Conservation (phyloP, 2,113 vertebrate genomes). For the Pluvianellus socialis region DNA sequence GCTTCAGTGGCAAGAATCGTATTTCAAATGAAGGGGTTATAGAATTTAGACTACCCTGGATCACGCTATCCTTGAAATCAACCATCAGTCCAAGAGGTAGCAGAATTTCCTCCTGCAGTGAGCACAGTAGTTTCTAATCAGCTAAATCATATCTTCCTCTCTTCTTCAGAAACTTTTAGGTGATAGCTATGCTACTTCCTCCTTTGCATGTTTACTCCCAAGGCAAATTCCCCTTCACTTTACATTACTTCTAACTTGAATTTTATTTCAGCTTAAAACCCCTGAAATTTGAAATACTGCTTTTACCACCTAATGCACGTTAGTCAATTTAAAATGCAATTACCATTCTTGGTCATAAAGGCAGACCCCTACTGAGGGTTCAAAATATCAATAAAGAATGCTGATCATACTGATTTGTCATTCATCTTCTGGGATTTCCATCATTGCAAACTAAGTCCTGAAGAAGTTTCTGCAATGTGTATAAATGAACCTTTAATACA, state of each 20-base stretch:
- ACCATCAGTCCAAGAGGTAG: neutral
- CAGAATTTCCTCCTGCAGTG: neutral
- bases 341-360: neutral
- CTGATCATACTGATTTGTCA: neutral
- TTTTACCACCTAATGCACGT: neutral
- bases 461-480: neutral
- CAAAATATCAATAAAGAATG: neutral
- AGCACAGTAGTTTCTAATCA: neutral
- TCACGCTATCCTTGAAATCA: neutral
- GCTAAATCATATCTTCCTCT: neutral
- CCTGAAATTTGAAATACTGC: neutral
- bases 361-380: neutral
- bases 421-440: neutral
- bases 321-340: neutral
- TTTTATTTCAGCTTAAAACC: neutral
- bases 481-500: neutral
- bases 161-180: neutral
- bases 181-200: neutral
- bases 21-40: neutral
- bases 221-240: neutral
- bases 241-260: neutral
- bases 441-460: neutral
- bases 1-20: fast-evolving
- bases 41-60: neutral
- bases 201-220: neutral